Evolutionary conservation across 2,888 invertebrate genomes (phyloP).

Genomic region (Baronia brevicornis): DNA sequence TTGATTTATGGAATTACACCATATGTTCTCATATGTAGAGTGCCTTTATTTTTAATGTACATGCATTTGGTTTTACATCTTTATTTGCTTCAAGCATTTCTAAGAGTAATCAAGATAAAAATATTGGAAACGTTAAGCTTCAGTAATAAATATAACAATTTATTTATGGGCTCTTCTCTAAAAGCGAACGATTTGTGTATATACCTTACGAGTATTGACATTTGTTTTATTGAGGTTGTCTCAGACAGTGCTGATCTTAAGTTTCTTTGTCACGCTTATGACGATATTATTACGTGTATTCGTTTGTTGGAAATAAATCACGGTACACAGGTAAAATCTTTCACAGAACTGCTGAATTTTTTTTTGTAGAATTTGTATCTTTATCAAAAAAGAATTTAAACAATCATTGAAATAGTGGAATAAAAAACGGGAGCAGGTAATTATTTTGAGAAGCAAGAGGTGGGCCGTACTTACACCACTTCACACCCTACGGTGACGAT

Average conservation of each 20-base stretch:
- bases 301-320: slow-evolving; percentile 40
- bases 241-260: slow-evolving; percentile 23
- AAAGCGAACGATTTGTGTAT: slow-evolving; percentile 24
- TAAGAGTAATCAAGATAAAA: slow-evolving; percentile 32
- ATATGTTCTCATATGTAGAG: slow-evolving; percentile 29
- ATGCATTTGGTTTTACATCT: slow-evolving; percentile 39
- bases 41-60: slow-evolving; percentile 35
- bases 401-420: too few relatives aligned
- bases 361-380: too few relatives aligned
- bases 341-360: too few relatives aligned
- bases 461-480: too few relatives aligned
- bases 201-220: slow-evolving; percentile 22
- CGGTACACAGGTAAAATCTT: slow-evolving; percentile 31
- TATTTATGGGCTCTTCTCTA: too few relatives aligned
- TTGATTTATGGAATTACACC: slow-evolving; percentile 26
- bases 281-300: slow-evolving; percentile 36
- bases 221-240: slow-evolving; percentile 24
- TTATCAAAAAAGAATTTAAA: too few relatives aligned
- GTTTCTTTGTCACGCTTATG: slow-evolving; percentile 39
- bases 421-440: too few relatives aligned
- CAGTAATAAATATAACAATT: slow-evolving; percentile 16
- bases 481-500: too few relatives aligned
- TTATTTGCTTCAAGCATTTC: slow-evolving; percentile 29
- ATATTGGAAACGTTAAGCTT: slow-evolving; percentile 21
- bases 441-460: too few relatives aligned